Conservation (phyloP, 2,888 invertebrate genomes). For the Heliconius charithonia region DNA sequence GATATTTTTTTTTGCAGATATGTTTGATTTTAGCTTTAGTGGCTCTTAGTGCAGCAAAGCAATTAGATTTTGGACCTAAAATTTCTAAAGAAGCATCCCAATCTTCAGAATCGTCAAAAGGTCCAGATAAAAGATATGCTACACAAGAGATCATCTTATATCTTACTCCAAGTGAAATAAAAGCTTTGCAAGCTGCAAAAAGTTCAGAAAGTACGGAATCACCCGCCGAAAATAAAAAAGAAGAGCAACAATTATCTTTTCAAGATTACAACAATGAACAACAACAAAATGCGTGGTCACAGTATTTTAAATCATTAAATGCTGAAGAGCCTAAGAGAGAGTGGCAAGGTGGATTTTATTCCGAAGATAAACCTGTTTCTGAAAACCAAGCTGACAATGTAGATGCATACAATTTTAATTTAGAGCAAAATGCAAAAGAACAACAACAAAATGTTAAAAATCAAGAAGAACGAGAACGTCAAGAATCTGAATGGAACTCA, state of each 20-base stretch:
- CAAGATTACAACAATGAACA: constrained; percentile 37
- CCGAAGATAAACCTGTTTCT: neutral
- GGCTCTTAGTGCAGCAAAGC: constrained; percentile 48
- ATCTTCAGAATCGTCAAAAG: constrained; percentile 43
- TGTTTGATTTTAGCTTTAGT: constrained; percentile 27
- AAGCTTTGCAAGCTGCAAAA: constrained; percentile 54
- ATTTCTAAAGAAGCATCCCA: constrained; percentile 52
- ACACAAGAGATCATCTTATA: constrained; percentile 67
- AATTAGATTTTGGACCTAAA: constrained; percentile 59
- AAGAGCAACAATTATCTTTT: constrained; percentile 43
- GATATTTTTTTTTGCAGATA: constrained; percentile 31
- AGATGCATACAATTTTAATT: constrained; percentile 15
- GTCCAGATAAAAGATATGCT: constrained; percentile 50
- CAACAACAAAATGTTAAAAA: constrained; percentile 16
- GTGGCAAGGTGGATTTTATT: neutral
- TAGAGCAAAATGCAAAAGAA: constrained; percentile 12
- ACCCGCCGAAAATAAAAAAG: constrained; percentile 34
- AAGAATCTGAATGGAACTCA: constrained; percentile 46
- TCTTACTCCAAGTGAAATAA: constrained; percentile 68
- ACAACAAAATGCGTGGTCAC: constrained; percentile 19
- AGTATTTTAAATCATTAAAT: constrained; percentile 9
- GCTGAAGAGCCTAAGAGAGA: constrained; percentile 8
- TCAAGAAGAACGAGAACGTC: constrained; percentile 31
- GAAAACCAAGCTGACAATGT: constrained; percentile 24
- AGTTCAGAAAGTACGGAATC: constrained; percentile 47